A percentile compares a stretch with the other conserved stretches of the same genome.
Conservation (phyloP, 2,888 invertebrate species). For the Acronicta psi region DNA sequence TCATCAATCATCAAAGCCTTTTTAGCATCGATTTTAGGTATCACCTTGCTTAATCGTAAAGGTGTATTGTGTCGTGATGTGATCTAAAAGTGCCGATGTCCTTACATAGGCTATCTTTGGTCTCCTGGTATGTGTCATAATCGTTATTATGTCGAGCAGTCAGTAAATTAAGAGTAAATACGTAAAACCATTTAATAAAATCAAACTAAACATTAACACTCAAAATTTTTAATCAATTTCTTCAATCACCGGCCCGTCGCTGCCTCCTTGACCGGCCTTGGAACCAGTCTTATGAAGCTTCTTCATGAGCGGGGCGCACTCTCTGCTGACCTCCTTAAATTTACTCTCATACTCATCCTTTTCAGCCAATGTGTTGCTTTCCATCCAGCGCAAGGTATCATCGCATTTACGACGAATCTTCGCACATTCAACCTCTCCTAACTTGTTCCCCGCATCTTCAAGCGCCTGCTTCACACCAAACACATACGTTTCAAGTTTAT, state of each 20-base stretch:
- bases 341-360: conserved; percentile 91
- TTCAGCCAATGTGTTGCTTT: conserved; percentile 91
- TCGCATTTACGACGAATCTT: conserved; percentile 86
- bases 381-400: conserved; percentile 91
- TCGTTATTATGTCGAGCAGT: too few species aligned
- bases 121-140: too few species aligned
- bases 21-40: too few species aligned
- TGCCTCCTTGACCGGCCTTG: conserved; percentile 49
- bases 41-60: too few species aligned
- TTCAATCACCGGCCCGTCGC: conserved; percentile 87
- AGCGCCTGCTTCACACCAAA: conserved; percentile 91
- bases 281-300: conserved; percentile 79
- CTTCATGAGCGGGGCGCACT: conserved; percentile 89
- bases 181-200: conserved; percentile 35
- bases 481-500: conserved; percentile 92
- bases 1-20: too few species aligned
- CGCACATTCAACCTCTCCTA: conserved; percentile 89
- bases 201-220: conserved; percentile 17
- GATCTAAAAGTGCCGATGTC: too few species aligned
- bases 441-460: conserved; percentile 88
- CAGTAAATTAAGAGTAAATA: too few species aligned
- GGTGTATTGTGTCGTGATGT: too few species aligned
- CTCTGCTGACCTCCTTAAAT: conserved; percentile 63
- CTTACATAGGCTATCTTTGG: too few species aligned
- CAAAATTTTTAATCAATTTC: conserved; percentile 85